Evolutionary conservation across 2,797 vertebrate species (phyloP).

Genomic region (Microctenopoma steveboyesi): DNA sequence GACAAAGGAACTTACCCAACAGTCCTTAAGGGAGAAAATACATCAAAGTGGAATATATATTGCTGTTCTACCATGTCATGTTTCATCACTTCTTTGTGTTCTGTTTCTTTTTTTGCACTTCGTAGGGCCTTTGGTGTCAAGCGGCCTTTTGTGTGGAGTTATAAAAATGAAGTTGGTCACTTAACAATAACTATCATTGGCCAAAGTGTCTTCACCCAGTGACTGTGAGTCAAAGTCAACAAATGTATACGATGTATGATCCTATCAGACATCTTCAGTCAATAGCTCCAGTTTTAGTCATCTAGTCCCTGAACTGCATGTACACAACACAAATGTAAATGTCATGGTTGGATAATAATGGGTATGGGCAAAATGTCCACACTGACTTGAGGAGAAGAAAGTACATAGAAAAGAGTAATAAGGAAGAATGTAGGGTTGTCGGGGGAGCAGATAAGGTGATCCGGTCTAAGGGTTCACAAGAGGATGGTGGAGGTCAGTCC

Average conservation of each 20-base stretch:
- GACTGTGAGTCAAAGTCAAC: conserved; percentile 1
- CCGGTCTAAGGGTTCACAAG: conserved; percentile 17
- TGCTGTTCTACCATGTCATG: conserved; percentile 12
- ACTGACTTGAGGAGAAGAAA: conserved; percentile 6
- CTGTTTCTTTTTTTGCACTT: conserved; percentile 14
- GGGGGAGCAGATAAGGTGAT: conserved; percentile 33
- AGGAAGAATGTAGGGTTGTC: conserved; percentile 1
- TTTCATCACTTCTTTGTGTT: conserved; percentile 40
- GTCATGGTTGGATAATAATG: not conserved
- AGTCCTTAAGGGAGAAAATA: not conserved
- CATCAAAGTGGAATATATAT: conserved; percentile 21
- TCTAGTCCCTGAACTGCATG: not conserved
- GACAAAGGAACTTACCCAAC: conserved; percentile 7
- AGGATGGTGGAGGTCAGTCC: conserved; percentile 13
- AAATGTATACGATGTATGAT: conserved; percentile 25
- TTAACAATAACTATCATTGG: conserved; percentile 10
- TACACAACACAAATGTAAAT: not conserved
- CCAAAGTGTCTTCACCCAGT: conserved; percentile 8
- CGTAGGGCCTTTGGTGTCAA: not conserved
- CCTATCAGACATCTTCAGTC: conserved; percentile 11
- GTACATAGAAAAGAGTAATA: conserved; percentile 43
- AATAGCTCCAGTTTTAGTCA: conserved; percentile 15
- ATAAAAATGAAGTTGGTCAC: not conserved
- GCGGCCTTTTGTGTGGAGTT: conserved; percentile 4
- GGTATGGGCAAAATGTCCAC: not conserved